Conservation (phyloP, 1,140 invertebrate genomes). For the Xylocopa sonorina region DNA sequence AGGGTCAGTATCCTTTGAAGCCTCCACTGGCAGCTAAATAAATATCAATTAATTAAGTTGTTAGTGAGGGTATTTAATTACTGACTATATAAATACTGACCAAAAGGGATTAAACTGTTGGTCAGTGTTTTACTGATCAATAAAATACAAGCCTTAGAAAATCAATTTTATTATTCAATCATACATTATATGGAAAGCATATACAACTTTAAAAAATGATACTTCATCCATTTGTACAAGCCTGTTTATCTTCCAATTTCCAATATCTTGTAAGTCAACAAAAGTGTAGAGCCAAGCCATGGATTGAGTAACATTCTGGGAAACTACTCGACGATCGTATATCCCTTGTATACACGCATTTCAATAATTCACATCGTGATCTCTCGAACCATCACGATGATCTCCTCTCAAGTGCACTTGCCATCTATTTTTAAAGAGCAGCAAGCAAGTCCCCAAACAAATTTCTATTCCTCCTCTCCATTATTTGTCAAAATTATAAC, state of each 20-base stretch:
- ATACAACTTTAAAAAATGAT: not conserved
- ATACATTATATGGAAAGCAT: not conserved
- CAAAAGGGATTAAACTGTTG: no score
- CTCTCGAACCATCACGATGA: constrained; percentile 2
- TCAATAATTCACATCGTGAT: constrained; percentile 15
- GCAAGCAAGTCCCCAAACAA: not conserved
- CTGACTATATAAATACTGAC: no score
- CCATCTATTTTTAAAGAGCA: not conserved
- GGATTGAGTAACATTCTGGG: constrained; percentile 3
- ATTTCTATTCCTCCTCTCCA: not conserved
- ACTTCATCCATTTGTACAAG: no score
- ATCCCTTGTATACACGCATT: not conserved
- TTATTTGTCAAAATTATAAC: not conserved
- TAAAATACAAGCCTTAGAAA: no score
- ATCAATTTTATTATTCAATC: no score
- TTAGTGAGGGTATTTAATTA: no score
- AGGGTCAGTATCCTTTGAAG: no score
- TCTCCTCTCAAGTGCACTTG: not conserved
- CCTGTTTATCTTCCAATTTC: not conserved
- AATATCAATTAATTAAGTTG: no score
- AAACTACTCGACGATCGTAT: not conserved
- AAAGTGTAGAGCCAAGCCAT: not conserved
- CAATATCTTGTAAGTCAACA: not conserved
- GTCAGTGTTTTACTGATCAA: no score
- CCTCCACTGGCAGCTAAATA: no score